Conservation (phyloP, 2,888 invertebrate genomes). For the Dasypogon diadema region DNA sequence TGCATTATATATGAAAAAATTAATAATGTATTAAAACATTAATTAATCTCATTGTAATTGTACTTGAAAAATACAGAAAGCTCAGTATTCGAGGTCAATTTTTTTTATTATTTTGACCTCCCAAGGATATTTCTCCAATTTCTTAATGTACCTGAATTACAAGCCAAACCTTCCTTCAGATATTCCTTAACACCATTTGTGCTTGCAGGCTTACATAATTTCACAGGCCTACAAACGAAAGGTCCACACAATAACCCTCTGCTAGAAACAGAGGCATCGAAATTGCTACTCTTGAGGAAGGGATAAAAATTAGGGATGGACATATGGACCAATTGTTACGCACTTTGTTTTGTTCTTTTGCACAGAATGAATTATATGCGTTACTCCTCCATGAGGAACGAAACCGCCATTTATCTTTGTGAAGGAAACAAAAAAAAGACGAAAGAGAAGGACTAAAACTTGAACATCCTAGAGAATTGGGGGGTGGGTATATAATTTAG, state of each 20-base stretch:
- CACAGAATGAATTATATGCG: slow-evolving; percentile 52
- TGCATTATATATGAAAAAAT: too few species aligned
- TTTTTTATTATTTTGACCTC: too few species aligned
- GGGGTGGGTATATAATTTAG: slow-evolving; percentile 50
- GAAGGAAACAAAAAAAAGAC: slow-evolving; percentile 33
- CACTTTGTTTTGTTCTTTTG: slow-evolving; percentile 52
- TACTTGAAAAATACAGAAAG: too few species aligned
- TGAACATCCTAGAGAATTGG: not conserved
- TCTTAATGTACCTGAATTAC: slow-evolving; percentile 19
- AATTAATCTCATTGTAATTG: too few species aligned
- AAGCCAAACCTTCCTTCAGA: not conserved
- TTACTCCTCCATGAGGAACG: slow-evolving; percentile 47
- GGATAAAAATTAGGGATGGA: slow-evolving; percentile 55
- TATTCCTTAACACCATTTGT: not conserved
- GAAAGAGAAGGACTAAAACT: slow-evolving; percentile 17
- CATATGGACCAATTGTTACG: slow-evolving; percentile 54
- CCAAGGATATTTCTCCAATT: slow-evolving; percentile 15
- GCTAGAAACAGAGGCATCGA: not conserved
- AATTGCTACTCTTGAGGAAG: slow-evolving; percentile 32
- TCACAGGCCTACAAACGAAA: slow-evolving; percentile 6
- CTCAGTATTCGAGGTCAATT: too few species aligned
- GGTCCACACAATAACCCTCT: not conserved
- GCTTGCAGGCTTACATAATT: not conserved
- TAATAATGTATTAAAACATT: too few species aligned
- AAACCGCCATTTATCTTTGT: slow-evolving; percentile 53